Percentiles rank a stretch among this genome's conserved stretches.
Evolutionary conservation across 2,113 vertebrate species (phyloP).

Genomic region (Entomyzon cyanotis): DNA sequence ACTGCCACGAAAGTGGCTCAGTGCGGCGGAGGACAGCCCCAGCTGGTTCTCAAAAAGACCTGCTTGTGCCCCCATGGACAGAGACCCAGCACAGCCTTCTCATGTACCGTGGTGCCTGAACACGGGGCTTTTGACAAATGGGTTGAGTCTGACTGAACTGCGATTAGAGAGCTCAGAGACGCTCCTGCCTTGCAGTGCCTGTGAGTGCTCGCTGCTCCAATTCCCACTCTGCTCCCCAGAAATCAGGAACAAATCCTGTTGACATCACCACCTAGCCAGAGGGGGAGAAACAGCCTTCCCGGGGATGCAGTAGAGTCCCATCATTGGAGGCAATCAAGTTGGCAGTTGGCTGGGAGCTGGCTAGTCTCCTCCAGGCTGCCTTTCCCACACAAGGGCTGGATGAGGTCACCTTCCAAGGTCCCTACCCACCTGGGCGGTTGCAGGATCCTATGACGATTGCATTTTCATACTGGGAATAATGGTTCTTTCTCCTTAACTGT

Average conservation of each 20-base stretch:
- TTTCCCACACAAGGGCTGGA: neutral
- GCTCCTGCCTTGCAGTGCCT: no score
- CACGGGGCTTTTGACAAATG: no score
- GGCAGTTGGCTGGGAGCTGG: neutral
- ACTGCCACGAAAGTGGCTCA: accelerated
- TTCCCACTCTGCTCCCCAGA: neutral
- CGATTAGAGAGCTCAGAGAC: neutral
- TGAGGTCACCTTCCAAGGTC: neutral
- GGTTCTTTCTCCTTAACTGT: neutral
- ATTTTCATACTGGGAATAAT: neutral
- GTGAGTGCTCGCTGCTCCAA: no score
- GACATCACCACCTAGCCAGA: neutral
- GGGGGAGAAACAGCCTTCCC: neutral
- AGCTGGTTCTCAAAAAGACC: neutral
- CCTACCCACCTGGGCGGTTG: neutral
- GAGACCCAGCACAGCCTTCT: no score
- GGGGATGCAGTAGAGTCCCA: neutral
- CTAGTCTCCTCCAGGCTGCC: neutral
- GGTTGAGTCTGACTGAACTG: no score
- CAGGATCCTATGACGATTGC: neutral
- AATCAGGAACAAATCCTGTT: no score
- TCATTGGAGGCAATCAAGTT: neutral
- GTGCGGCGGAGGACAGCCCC: no score
- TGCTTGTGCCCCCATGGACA: neutral
- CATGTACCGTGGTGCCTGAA: neutral